Evolutionary conservation across 2,888 invertebrate species (phyloP), one percentile per base, ranked within the genome.

Genomic region (Coecobrya sp.): DNA sequence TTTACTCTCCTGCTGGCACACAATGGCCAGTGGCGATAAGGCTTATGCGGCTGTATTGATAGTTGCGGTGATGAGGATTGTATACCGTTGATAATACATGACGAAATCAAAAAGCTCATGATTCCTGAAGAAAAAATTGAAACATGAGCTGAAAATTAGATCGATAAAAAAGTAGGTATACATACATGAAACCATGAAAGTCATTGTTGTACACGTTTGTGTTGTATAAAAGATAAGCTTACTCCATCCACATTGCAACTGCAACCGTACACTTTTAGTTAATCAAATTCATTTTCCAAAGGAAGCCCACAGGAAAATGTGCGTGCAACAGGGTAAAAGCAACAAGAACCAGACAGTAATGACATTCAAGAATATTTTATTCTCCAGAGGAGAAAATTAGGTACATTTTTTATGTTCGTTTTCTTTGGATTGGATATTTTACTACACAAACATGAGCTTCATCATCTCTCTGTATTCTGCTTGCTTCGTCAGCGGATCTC

Each of bases 1-100:
- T 30, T 13, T 59, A 68, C 68, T 79, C 88, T 81, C 88, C 88
- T 88, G 88, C 88, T 81, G 88, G 68, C 68, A 1, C 49, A 52
- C 36, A 62, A 10, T 62, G 19, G 55, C 55, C 86, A 86, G 30
- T 86, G n/a, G n/a, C 16, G 86, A 49, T 73, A 13, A 55, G 86
- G 22, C 73, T 86, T 36, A 42, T 11, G 76, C 59, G 79, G n/a
- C n/a, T n/a, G n/a, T n/a, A 76, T 79, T 59, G n/a, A 8, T 73
- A 62, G 42, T 62, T 62, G 76, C 19, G 42, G 65, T 62, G 62
- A 62, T 62, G 81, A 88, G 65, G 30, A 59, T 65, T 81, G 81
- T n/a, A 88, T 81, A 68, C 49, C 65, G 88, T 49, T 81, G 62
- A n/a, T n/a, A 82, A 89, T 89, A 2, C 22, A 22, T 59, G n/a